Percentiles rank a stretch among this genome's conserved stretches.
These are phyloP conservation scores for Pseudomyrmex cubaensis DNA, from an alignment of 1,140 invertebrate species.

Conservation along the genomic window DNA sequence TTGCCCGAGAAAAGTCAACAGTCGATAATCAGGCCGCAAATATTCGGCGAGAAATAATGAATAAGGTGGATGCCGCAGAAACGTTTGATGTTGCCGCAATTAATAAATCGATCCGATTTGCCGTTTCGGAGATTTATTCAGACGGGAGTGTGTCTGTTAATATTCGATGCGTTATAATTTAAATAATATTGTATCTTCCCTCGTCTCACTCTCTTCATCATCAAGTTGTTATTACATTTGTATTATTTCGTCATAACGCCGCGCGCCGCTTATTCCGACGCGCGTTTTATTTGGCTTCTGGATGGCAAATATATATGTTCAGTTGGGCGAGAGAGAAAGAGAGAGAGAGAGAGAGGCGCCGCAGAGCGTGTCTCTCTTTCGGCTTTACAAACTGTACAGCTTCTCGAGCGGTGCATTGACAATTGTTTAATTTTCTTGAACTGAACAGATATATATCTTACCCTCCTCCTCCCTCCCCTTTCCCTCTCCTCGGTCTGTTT, in stretches of 20 bases:
- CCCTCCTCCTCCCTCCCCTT: neutral
- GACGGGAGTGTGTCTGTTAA: neutral
- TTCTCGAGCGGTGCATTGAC: neutral
- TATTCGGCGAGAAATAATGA: slow-evolving; percentile 42
- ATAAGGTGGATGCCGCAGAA: slow-evolving; percentile 7
- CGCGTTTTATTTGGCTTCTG: no score
- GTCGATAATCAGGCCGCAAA: slow-evolving; percentile 47
- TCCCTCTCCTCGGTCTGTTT: slow-evolving; percentile 15
- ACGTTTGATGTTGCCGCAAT: slow-evolving; percentile 26
- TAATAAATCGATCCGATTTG: slow-evolving; percentile 34
- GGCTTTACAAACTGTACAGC: no score
- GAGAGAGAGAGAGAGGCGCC: no score
- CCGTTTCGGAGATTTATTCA: slow-evolving; percentile 8
- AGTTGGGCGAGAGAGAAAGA: neutral
- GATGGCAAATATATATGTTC: neutral
- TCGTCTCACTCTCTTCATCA: neutral
- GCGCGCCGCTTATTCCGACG: no score
- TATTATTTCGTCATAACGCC: neutral
- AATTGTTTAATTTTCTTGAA: slow-evolving; percentile 40
- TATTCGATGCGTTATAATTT: neutral
- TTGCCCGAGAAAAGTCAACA: slow-evolving; percentile 51
- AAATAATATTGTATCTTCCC: slow-evolving; percentile 5
- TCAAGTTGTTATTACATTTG: neutral
- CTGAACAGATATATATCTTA: slow-evolving; percentile 23
- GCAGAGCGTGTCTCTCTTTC: no score